Evolutionary conservation across 2,113 vertebrate genomes (phyloP).

Genomic region (Microcebus tavaratra): DNA sequence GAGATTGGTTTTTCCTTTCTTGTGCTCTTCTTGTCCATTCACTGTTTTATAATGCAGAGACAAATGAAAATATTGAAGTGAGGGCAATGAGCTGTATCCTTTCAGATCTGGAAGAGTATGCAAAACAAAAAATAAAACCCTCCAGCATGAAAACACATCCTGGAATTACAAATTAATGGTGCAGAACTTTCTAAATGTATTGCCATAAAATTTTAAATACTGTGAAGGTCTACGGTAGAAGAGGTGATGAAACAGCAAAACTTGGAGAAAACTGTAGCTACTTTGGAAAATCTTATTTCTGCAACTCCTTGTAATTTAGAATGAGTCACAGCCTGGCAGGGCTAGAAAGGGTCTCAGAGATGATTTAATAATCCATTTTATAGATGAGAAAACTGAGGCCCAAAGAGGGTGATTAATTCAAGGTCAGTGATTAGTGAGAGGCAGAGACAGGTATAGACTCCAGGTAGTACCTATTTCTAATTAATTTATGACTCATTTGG

Average conservation of each 20-base stretch:
- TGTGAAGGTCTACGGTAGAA: not conserved
- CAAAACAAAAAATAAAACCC: constrained; percentile 44
- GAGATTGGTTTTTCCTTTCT: not conserved
- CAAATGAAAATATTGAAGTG: not conserved
- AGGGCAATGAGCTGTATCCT: not conserved
- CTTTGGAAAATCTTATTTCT: not conserved
- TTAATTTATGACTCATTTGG: not conserved
- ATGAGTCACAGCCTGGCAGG: not conserved
- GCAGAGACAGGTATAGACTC: not conserved
- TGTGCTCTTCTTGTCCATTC: not conserved
- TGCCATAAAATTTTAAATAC: constrained; percentile 2
- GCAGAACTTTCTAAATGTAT: constrained; percentile 5
- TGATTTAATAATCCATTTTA: not conserved
- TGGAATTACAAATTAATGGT: not conserved
- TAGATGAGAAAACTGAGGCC: constrained; percentile 18
- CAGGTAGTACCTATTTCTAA: not conserved
- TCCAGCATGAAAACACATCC: constrained; percentile 5
- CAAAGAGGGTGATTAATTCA: not conserved
- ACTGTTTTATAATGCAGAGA: not conserved
- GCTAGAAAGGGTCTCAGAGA: not conserved
- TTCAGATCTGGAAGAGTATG: not conserved
- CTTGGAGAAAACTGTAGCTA: not conserved
- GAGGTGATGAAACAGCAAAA: not conserved
- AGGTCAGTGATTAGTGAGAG: not conserved
- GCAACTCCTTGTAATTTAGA: not conserved